Evolutionary conservation across 2,113 vertebrate genomes (phyloP).

Genomic region (Copsychus sechellarum): DNA sequence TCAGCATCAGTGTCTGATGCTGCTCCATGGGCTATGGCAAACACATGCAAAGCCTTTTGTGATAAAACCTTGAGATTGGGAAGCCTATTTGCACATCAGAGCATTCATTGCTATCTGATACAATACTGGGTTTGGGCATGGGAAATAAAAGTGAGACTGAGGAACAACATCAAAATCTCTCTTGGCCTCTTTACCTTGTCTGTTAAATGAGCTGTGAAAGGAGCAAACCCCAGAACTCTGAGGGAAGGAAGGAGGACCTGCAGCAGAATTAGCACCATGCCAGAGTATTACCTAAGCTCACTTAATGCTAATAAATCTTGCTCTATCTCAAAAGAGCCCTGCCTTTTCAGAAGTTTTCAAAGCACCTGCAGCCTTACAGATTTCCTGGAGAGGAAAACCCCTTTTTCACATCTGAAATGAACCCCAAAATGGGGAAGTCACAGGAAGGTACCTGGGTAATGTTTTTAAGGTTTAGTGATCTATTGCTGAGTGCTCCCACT

Average conservation of each 20-base stretch:
- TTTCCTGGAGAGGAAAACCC: background rate
- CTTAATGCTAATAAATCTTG: background rate
- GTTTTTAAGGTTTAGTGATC: background rate
- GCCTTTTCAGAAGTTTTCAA: background rate
- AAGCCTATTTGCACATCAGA: background rate
- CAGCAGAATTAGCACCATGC: background rate
- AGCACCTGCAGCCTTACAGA: background rate
- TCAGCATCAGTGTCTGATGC: background rate
- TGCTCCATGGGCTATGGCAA: rapidly evolving
- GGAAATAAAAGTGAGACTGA: background rate
- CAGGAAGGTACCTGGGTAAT: constrained; percentile 1
- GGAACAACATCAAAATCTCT: background rate
- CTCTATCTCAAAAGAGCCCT: background rate
- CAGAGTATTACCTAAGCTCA: constrained; percentile 14
- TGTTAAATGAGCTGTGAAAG: background rate
- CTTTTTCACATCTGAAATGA: background rate
- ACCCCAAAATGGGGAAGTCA: background rate
- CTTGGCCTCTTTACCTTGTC: background rate
- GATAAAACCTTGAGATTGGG: background rate
- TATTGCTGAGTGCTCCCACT: background rate
- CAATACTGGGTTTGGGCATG: background rate
- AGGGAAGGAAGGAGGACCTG: background rate
- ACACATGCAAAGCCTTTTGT: background rate
- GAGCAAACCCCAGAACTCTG: background rate
- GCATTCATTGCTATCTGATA: rapidly evolving